Conservation (phyloP, 2,888 invertebrate species). For the Erebia aethiops region DNA sequence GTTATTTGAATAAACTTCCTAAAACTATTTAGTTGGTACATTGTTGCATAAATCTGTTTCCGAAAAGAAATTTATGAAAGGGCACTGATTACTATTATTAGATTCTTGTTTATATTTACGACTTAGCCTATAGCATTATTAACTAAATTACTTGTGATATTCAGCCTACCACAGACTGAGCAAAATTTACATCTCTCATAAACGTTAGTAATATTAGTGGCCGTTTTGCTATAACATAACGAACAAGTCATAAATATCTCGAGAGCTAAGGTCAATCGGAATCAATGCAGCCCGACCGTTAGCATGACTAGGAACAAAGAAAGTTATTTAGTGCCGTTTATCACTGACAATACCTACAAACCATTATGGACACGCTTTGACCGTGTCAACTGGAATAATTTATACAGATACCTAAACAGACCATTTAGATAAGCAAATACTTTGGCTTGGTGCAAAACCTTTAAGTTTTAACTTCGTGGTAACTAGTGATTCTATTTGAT, state of each 20-base stretch:
- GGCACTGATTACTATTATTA: too few relatives aligned
- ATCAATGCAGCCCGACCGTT: conserved; percentile 30
- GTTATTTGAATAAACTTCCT: too few relatives aligned
- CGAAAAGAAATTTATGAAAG: too few relatives aligned
- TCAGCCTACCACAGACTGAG: not conserved
- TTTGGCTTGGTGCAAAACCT: not conserved
- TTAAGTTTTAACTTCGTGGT: not conserved
- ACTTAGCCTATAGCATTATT: not conserved
- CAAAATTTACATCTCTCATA: conserved; percentile 4
- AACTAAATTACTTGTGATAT: not conserved
- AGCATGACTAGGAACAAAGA: conserved; percentile 32
- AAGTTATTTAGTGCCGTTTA: conserved; percentile 33
- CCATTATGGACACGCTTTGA: conserved; percentile 22
- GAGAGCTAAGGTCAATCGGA: conserved; percentile 34
- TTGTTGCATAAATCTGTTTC: too few relatives aligned
- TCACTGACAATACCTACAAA: conserved; percentile 27
- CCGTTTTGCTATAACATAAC: conserved; percentile 19
- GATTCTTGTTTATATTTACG: too few relatives aligned
- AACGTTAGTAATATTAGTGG: conserved; percentile 7
- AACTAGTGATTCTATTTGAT: too few relatives aligned
- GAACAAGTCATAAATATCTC: conserved; percentile 34
- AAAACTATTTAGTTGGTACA: too few relatives aligned
- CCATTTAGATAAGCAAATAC: not conserved
- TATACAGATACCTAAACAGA: not conserved
- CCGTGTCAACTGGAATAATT: conserved; percentile 14